phyloP scores from a whole-genome alignment of 2,113 vertebrate genomes.

The Dasyurus viverrinus region DNA sequence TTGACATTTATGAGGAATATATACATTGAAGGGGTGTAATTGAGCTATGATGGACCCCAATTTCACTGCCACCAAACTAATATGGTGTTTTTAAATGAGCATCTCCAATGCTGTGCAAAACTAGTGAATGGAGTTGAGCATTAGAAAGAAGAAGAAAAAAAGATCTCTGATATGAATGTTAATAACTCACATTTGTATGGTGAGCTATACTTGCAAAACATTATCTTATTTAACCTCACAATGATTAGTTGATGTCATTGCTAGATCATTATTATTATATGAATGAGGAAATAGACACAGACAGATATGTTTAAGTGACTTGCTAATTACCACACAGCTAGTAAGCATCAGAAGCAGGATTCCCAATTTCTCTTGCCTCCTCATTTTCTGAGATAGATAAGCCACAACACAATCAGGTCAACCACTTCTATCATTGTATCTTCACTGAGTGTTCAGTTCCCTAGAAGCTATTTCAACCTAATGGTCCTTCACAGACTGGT shows the following conservation, averaged over 20 bases:
- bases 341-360: not conserved
- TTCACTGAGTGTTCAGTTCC: slow-evolving; percentile 60
- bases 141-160: not conserved
- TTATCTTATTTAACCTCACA: not conserved
- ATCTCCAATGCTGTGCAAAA: slow-evolving; percentile 45
- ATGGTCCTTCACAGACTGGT: slow-evolving; percentile 56
- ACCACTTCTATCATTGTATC: slow-evolving; percentile 29
- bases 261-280: not conserved
- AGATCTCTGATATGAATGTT: slow-evolving; percentile 26
- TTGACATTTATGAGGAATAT: slow-evolving; percentile 67
- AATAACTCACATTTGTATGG: not conserved
- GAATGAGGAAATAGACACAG: not conserved
- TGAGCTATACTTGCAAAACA: not conserved
- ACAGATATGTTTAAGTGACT: not conserved
- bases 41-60: slow-evolving; percentile 66
- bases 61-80: slow-evolving; percentile 64
- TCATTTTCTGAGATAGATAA: not conserved
- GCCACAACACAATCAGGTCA: not conserved
- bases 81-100: slow-evolving; percentile 70
- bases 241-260: not conserved
- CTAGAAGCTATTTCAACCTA: slow-evolving; percentile 53
- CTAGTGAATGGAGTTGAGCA: slow-evolving; percentile 25
- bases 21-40: slow-evolving; percentile 65
- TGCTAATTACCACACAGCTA: not conserved
- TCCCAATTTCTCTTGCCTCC: not conserved